Evolutionary conservation across 2,888 invertebrate genomes (phyloP).

Genomic region (Drosophila tanythrix): DNA sequence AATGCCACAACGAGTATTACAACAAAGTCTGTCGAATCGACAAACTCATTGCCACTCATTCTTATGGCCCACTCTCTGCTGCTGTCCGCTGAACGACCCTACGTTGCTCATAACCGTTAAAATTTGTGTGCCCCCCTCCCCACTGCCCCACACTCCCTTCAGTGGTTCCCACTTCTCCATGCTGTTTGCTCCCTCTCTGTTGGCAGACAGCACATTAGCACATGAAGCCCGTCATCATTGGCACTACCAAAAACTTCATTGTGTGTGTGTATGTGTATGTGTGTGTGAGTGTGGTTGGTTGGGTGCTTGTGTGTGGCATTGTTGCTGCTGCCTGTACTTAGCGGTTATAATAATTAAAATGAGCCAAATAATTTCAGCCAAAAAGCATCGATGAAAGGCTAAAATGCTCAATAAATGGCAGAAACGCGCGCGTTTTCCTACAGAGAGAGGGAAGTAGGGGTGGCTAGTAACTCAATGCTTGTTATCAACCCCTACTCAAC

Average conservation of each 20-base stretch:
- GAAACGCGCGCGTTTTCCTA: slow-evolving; percentile 32
- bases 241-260: slow-evolving; percentile 20
- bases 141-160: background rate
- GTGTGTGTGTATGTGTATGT: slow-evolving; percentile 20
- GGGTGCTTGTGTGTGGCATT: slow-evolving; percentile 31
- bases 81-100: slow-evolving; percentile 36
- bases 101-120: slow-evolving; percentile 68
- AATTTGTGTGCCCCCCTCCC: slow-evolving; percentile 53
- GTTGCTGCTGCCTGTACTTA: slow-evolving; percentile 60
- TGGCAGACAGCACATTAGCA: slow-evolving; percentile 3
- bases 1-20: slow-evolving; percentile 15
- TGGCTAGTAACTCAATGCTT: slow-evolving; percentile 56
- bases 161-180: background rate
- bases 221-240: slow-evolving; percentile 19
- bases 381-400: slow-evolving; percentile 80
- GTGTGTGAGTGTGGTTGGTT: slow-evolving; percentile 18
- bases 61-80: background rate
- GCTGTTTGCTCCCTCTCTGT: background rate
- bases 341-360: slow-evolving; percentile 81
- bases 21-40: slow-evolving; percentile 30
- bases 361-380: slow-evolving; percentile 77
- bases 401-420: slow-evolving; percentile 78
- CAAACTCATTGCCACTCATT: background rate
- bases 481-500: slow-evolving; percentile 37
- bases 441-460: background rate